phyloP scores from a whole-genome alignment of 1,140 invertebrate genomes.

The Sycophila sp. region DNA sequence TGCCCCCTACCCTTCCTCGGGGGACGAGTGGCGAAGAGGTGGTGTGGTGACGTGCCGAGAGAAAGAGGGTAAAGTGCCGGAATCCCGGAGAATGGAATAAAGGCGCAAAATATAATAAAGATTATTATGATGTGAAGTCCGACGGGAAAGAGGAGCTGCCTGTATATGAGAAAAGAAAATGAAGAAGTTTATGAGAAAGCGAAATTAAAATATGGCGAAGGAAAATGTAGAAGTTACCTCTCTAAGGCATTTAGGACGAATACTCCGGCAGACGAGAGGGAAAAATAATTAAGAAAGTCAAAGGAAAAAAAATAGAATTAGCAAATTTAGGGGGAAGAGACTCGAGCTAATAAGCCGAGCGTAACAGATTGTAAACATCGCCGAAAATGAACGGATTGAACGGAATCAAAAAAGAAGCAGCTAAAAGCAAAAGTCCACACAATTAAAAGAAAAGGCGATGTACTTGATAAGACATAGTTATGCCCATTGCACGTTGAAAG shows the following conservation, averaged over 20 bases:
- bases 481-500: slow-evolving; percentile 5
- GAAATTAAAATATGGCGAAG: slow-evolving; percentile 34
- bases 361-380: slow-evolving; percentile 37
- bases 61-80: not conserved
- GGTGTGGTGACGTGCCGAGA: not conserved
- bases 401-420: not conserved
- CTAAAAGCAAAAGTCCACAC: not conserved
- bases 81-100: slow-evolving; percentile 17
- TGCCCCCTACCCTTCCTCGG: not conserved
- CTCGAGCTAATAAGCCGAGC: slow-evolving; percentile 21
- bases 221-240: slow-evolving; percentile 15
- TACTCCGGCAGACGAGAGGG: slow-evolving; percentile 14
- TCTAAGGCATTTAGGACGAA: slow-evolving; percentile 29
- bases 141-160: not conserved
- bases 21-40: not conserved
- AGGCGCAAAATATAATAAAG: slow-evolving; percentile 35
- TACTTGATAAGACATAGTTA: not conserved
- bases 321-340: not conserved
- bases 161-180: slow-evolving; percentile 29
- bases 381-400: slow-evolving; percentile 11
- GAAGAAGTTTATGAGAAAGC: slow-evolving; percentile 35
- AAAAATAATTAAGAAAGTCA: slow-evolving; percentile 32
- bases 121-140: slow-evolving; percentile 34
- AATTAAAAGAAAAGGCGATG: not conserved
- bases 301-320: not conserved